Conservation (phyloP, 2,888 invertebrate genomes). For the Trichacis sp. region DNA sequence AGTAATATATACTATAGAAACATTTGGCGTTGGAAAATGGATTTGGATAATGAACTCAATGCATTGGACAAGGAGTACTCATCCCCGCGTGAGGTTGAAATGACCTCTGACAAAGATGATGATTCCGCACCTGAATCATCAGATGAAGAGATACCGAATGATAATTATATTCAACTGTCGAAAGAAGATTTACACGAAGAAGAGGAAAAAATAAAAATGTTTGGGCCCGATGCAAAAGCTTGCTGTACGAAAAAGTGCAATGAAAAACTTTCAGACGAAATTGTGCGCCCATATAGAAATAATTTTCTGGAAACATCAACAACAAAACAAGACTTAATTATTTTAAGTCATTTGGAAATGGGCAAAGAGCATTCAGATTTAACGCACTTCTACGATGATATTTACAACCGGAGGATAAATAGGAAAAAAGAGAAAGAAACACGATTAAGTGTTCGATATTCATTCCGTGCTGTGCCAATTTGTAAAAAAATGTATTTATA, state of each 20-base stretch:
- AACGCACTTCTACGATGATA: neutral
- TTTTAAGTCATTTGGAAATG: neutral
- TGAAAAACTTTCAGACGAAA: neutral
- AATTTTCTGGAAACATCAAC: neutral
- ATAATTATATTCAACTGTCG: no score
- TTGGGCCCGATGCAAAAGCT: no score
- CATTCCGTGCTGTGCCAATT: neutral
- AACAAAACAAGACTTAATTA: neutral
- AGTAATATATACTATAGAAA: no score
- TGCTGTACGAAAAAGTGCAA: neutral
- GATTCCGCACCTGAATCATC: no score
- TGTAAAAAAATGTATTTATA: neutral
- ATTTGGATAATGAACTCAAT: no score
- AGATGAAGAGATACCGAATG: no score
- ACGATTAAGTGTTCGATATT: neutral
- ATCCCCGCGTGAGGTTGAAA: no score
- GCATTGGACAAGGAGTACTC: no score
- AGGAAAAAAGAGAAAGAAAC: neutral
- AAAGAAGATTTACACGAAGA: no score
- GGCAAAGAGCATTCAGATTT: neutral
- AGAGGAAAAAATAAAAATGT: no score
- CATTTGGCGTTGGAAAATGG: no score
- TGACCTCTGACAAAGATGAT: no score
- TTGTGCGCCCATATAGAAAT: neutral
- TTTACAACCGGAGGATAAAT: neutral